Percentiles rank a stretch among this genome's conserved stretches.
Evolutionary conservation across 2,797 vertebrate species (phyloP).

Genomic region (Pitangus sulphuratus): DNA sequence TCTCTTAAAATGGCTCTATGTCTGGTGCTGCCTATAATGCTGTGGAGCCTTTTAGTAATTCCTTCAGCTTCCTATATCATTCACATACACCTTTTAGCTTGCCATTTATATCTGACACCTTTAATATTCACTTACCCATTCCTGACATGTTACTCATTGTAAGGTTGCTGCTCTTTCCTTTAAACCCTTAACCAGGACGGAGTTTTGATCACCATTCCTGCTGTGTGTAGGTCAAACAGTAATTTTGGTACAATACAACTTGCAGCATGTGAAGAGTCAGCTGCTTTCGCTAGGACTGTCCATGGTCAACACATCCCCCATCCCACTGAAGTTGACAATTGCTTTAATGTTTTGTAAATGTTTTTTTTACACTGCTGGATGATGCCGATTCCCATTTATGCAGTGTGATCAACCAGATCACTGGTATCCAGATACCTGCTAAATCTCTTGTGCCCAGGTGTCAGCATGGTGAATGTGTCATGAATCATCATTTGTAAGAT

Average conservation of each 20-base stretch:
- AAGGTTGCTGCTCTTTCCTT: background rate
- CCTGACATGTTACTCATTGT: background rate
- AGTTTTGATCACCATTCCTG: background rate
- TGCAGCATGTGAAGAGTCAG: background rate
- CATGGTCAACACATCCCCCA: accelerated
- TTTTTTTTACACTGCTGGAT: background rate
- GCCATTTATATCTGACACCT: background rate
- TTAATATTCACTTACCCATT: background rate
- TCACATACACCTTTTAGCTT: background rate
- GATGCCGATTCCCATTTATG: background rate
- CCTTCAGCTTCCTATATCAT: background rate
- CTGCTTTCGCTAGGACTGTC: background rate
- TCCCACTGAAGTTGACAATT: background rate
- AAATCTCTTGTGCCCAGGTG: background rate
- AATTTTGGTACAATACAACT: background rate
- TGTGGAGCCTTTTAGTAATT: background rate
- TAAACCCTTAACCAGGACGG: background rate
- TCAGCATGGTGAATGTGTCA: background rate
- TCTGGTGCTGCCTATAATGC: background rate
- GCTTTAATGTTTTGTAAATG: background rate
- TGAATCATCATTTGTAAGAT: background rate
- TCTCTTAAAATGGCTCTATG: background rate
- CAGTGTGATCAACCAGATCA: background rate
- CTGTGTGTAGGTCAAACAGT: background rate
- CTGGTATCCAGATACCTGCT: background rate